A percentile compares a stretch with the other conserved stretches of the same genome.
Conservation (phyloP, 2,113 vertebrate species). For the Candoia aspera region DNA sequence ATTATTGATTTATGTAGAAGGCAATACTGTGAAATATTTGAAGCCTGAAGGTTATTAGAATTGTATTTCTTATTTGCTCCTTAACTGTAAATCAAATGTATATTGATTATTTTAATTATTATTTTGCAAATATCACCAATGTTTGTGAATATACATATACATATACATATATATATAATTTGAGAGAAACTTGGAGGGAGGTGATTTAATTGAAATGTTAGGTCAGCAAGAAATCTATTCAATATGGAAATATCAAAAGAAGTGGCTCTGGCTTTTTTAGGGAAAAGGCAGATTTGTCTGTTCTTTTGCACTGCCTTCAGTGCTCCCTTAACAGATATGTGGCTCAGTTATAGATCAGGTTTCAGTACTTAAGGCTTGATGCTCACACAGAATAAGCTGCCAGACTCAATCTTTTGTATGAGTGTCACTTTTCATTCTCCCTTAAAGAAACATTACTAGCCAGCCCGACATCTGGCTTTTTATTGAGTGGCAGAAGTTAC, state of each 20-base stretch:
- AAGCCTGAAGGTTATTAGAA: constrained; percentile 70
- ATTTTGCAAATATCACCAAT: constrained; percentile 55
- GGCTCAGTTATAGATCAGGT: constrained; percentile 23
- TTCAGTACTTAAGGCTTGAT: constrained; percentile 37
- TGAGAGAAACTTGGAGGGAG: constrained; percentile 50
- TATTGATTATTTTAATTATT: constrained; percentile 45
- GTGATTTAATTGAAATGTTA: constrained; percentile 59
- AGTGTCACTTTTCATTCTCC: constrained; percentile 36
- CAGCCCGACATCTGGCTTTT: constrained; percentile 48
- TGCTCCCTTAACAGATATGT: constrained; percentile 19
- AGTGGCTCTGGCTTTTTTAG: constrained; percentile 11
- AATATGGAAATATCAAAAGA: constrained; percentile 17
- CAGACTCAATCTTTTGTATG: constrained; percentile 18
- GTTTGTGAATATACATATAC: constrained; percentile 60
- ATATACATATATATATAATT: constrained; percentile 60
- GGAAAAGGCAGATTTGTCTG: constrained; percentile 18
- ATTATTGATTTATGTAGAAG: constrained; percentile 68
- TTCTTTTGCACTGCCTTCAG: constrained; percentile 29
- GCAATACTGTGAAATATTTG: constrained; percentile 67
- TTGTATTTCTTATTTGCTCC: constrained; percentile 66
- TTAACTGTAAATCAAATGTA: constrained; percentile 70
- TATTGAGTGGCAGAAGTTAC: constrained; percentile 27
- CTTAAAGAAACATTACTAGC: background rate
- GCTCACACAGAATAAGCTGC: constrained; percentile 26
- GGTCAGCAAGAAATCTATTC: constrained; percentile 52